A percentile compares a stretch with the other conserved stretches of the same genome.
Conservation (phyloP, 2,797 vertebrate genomes). For the Mus minutoides region DNA sequence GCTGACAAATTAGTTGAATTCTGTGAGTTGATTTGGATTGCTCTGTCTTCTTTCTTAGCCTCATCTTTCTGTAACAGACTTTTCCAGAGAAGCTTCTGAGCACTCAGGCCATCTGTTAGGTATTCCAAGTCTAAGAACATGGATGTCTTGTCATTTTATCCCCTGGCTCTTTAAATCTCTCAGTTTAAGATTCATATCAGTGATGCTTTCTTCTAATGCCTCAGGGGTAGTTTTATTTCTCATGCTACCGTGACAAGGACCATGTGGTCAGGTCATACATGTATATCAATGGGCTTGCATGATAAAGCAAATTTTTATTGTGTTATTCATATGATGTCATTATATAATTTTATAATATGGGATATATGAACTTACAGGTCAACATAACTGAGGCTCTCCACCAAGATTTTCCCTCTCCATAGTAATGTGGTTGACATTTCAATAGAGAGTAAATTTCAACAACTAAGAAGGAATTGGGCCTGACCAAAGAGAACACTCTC, state of each 20-base stretch:
- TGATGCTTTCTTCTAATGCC: not conserved
- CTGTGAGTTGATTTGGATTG: not conserved
- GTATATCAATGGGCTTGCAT: not conserved
- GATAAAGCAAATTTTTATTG: not conserved
- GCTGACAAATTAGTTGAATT: not conserved
- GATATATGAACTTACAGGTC: not conserved
- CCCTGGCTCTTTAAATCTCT: not conserved
- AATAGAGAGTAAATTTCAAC: not conserved
- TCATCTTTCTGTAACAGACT: not conserved
- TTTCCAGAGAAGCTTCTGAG: not conserved
- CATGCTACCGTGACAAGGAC: not conserved
- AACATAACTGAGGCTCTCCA: not conserved
- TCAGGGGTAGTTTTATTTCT: not conserved
- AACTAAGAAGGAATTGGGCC: not conserved
- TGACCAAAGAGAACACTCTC: not conserved
- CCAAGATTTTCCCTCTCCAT: not conserved
- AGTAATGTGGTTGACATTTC: not conserved
- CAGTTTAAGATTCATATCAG: not conserved
- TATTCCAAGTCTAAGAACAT: constrained; percentile 10
- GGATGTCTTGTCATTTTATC: not conserved
- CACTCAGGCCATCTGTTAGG: not conserved
- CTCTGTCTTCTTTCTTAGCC: not conserved
- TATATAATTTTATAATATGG: not conserved
- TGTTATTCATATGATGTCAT: not conserved
- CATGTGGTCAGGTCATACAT: not conserved